phyloP scores from a whole-genome alignment of 2,797 vertebrate genomes.

The Epinephelus coioides region DNA sequence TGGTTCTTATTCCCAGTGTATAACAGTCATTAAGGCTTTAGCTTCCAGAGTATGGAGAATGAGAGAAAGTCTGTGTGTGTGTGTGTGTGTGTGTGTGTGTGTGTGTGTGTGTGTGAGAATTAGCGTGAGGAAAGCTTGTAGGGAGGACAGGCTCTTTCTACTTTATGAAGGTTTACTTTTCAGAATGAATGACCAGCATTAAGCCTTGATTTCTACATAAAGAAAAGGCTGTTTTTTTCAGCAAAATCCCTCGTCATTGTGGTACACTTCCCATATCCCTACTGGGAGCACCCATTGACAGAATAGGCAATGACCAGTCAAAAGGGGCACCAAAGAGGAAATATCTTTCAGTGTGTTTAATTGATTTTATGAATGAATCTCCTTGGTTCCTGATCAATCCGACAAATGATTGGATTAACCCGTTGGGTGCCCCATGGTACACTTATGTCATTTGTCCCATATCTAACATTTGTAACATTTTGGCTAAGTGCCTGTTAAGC shows the following conservation, averaged over 20 bases:
- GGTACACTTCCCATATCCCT: background rate
- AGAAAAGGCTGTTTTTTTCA: background rate
- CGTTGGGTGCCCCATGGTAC: background rate
- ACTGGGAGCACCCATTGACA: background rate
- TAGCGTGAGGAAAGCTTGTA: background rate
- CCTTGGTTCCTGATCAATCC: background rate
- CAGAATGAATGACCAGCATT: constrained; percentile 1
- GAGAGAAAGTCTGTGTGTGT: background rate
- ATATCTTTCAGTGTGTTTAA: background rate
- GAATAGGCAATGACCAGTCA: background rate
- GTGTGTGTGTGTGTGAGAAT: background rate
- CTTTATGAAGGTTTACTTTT: background rate
- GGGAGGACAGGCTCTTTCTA: background rate
- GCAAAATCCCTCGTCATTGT: background rate
- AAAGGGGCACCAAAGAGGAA: background rate
- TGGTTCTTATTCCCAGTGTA: constrained; percentile 1
- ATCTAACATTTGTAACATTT: too few species aligned
- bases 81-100: background rate
- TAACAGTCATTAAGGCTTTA: constrained; percentile 8
- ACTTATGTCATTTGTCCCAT: background rate
- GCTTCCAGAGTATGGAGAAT: background rate
- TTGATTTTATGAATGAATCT: background rate
- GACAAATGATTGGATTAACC: background rate
- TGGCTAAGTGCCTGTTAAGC: too few species aligned
- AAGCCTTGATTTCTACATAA: background rate